phyloP scores from a whole-genome alignment of 2,888 invertebrate species.

The Brenthis ino region DNA sequence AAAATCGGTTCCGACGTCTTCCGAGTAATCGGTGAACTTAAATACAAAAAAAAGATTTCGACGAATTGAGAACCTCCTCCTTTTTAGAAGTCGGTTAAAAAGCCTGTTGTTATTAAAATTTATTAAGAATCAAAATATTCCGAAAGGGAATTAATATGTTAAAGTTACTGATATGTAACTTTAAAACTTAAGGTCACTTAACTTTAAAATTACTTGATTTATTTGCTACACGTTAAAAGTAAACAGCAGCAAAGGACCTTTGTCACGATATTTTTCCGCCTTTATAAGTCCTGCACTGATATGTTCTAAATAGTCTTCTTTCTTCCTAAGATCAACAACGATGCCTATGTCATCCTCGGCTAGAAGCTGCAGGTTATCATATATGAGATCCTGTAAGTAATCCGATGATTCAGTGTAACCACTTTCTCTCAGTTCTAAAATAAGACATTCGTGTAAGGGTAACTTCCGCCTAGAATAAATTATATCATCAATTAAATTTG shows the following conservation, averaged over 20 bases:
- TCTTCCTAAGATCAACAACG: constrained; percentile 66
- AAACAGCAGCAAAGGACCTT: constrained; percentile 48
- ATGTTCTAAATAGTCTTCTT: constrained; percentile 61
- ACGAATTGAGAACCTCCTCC: too few relatives aligned
- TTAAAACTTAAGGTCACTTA: too few relatives aligned
- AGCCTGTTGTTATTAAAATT: background rate
- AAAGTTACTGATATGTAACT: background rate
- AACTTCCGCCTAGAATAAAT: constrained; percentile 67
- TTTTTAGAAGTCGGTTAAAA: background rate
- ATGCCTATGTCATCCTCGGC: constrained; percentile 78
- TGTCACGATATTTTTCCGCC: constrained; percentile 66
- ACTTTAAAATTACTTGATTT: background rate
- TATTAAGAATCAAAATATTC: too few relatives aligned
- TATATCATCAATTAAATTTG: background rate
- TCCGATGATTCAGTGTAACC: constrained; percentile 73
- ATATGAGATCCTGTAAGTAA: constrained; percentile 79
- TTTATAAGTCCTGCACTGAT: constrained; percentile 58
- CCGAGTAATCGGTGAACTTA: too few relatives aligned
- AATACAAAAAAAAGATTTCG: too few relatives aligned
- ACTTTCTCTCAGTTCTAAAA: constrained; percentile 78
- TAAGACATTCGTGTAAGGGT: constrained; percentile 79
- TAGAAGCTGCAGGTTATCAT: constrained; percentile 77
- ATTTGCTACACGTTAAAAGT: background rate
- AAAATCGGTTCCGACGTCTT: too few relatives aligned
- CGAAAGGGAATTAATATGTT: background rate